A percentile compares a stretch with the other conserved stretches of the same genome.
Evolutionary conservation across 2,888 invertebrate species (phyloP).

Genomic region (Tetrapedia diversipes): DNA sequence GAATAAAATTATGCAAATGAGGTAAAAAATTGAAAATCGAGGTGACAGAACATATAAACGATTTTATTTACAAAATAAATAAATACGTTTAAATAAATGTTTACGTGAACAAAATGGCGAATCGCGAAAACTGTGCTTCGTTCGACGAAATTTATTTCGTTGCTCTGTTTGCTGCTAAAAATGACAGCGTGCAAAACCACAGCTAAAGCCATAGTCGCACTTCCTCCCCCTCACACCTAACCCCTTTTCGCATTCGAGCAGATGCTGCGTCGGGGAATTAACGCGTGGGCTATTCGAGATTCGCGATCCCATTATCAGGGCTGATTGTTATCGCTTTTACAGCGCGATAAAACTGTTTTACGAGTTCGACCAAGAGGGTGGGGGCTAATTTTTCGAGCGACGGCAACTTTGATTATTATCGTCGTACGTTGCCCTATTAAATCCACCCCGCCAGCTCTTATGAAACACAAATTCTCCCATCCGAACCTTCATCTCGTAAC

Average conservation of each 20-base stretch:
- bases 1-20: neutral
- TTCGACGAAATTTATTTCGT: slow-evolving; percentile 10
- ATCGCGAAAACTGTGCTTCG: slow-evolving; percentile 3
- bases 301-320: slow-evolving; percentile 9
- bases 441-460: too few relatives aligned
- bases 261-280: neutral
- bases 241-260: neutral
- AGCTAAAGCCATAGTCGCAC: neutral
- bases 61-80: too few relatives aligned
- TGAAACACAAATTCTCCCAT: neutral
- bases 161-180: neutral
- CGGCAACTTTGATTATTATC: slow-evolving; percentile 1
- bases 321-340: slow-evolving; percentile 5
- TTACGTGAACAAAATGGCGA: too few relatives aligned
- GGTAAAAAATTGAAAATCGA: neutral
- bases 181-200: neutral
- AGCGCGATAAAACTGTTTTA: slow-evolving; percentile 14
- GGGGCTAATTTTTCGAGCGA: slow-evolving; percentile 3
- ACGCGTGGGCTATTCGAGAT: neutral
- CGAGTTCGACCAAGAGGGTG: neutral
- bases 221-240: fast-evolving
- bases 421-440: neutral
- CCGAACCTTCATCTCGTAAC: neutral
- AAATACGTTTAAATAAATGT: too few relatives aligned
- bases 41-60: neutral